Percentiles rank a stretch among this genome's conserved stretches.
Conservation (phyloP, 2,797 vertebrate genomes). For the Lophius americanus region DNA sequence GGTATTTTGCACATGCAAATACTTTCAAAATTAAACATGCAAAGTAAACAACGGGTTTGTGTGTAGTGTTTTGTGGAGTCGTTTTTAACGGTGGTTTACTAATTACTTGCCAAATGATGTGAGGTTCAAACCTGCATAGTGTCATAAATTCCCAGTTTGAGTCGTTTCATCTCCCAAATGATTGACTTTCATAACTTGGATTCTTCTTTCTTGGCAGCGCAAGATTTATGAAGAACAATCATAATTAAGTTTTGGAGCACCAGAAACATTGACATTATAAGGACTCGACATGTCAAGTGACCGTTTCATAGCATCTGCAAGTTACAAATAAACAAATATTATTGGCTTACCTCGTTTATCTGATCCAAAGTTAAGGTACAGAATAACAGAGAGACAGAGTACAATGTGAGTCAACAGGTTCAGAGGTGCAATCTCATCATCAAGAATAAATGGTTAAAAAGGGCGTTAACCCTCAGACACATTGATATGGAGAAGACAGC, state of each 20-base stretch:
- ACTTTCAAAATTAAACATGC: slow-evolving; percentile 4
- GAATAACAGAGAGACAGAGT: slow-evolving; percentile 83
- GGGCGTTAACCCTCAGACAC: slow-evolving; percentile 75
- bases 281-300: slow-evolving; percentile 25
- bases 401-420: slow-evolving; percentile 80
- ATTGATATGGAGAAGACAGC: slow-evolving; percentile 57
- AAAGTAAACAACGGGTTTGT: slow-evolving; percentile 29
- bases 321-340: slow-evolving; percentile 77
- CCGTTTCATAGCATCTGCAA: slow-evolving; percentile 47
- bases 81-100: background rate
- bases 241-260: slow-evolving; percentile 1
- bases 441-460: slow-evolving; percentile 60
- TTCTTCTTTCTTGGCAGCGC: background rate
- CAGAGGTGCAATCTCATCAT: slow-evolving; percentile 69
- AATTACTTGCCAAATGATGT: background rate
- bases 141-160: background rate
- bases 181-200: background rate
- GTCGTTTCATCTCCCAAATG: background rate
- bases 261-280: slow-evolving; percentile 31
- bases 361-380: slow-evolving; percentile 86
- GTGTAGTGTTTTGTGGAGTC: background rate
- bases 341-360: slow-evolving; percentile 87
- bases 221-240: slow-evolving; percentile 36
- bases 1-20: slow-evolving; percentile 53
- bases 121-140: background rate